Evolutionary conservation across 1,140 invertebrate species (phyloP).

Genomic region (Drosophila virilis): DNA sequence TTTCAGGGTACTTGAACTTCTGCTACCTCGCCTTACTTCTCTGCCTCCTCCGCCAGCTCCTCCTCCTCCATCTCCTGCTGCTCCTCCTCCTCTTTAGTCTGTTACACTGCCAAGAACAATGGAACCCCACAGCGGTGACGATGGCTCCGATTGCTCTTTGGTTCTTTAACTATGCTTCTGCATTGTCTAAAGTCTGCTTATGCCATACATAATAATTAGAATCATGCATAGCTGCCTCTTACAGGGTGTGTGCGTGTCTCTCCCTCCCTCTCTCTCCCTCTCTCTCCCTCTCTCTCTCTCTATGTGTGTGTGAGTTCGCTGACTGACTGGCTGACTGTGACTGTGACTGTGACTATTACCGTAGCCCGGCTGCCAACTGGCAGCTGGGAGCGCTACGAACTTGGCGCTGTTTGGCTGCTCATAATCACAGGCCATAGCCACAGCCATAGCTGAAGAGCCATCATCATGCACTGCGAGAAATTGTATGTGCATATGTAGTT

Average conservation of each 20-base stretch:
- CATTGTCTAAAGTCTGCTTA: conserved; percentile 58
- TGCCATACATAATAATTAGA: conserved; percentile 78
- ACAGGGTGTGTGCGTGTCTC: conserved; percentile 7
- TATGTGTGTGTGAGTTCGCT: conserved; percentile 61
- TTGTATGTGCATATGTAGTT: not conserved
- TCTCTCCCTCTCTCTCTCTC: no score
- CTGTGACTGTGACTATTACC: conserved; percentile 64
- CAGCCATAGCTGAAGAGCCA: not conserved
- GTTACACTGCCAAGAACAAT: conserved; percentile 20
- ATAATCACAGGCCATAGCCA: conserved; percentile 55
- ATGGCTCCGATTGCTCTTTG: conserved; percentile 19
- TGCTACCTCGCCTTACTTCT: conserved; percentile 19
- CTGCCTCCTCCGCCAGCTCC: not conserved
- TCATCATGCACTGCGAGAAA: conserved; percentile 21
- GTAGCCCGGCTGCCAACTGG: conserved; percentile 19
- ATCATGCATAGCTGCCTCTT: conserved; percentile 61
- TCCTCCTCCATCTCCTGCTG: not conserved
- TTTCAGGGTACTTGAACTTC: conserved; percentile 70
- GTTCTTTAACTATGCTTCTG: conserved; percentile 33
- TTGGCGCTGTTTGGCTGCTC: conserved; percentile 23
- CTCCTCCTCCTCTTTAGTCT: not conserved
- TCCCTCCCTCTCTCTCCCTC: not conserved
- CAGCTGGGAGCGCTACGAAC: conserved; percentile 28
- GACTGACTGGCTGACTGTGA: conserved; percentile 64
- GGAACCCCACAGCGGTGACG: conserved; percentile 33